These are phyloP conservation scores for Cliona cf. orientalis DNA, from an alignment of 37 sponge, comb jelly and placozoan species.

Conservation along the genomic window DNA sequence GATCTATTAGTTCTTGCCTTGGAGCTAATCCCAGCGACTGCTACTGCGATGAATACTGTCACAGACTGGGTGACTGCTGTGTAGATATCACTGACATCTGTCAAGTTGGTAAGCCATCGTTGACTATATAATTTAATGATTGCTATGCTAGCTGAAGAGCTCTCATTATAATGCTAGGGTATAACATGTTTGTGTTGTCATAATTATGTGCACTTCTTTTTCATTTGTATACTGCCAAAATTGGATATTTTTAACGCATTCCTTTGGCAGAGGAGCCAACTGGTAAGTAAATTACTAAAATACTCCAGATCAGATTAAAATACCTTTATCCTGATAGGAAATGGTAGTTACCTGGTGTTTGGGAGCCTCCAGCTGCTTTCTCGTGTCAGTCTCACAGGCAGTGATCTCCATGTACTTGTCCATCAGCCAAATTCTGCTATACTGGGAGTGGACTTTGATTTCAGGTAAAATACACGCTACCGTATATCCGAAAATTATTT, in stretches of 20 bases:
- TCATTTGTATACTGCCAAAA: too few species aligned
- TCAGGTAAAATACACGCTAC: too few species aligned
- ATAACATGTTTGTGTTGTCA: too few species aligned
- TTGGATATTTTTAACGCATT: too few species aligned
- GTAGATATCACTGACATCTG: constrained; percentile 11
- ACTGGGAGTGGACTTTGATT: constrained; percentile 38
- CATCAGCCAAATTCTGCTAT: neutral
- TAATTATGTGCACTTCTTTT: too few species aligned
- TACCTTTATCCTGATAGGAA: neutral
- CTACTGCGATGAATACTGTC: constrained; percentile 31
- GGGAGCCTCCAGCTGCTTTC: constrained; percentile 14
- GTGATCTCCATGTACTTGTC: neutral
- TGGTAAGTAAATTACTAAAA: neutral
- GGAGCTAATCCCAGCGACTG: constrained; percentile 28
- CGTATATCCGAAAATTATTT: neutral
- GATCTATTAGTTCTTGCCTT: neutral
- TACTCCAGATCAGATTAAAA: neutral
- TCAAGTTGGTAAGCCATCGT: neutral
- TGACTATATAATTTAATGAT: too few species aligned
- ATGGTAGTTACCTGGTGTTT: constrained; percentile 36
- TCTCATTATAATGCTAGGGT: too few species aligned
- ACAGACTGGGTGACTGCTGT: constrained; percentile 25
- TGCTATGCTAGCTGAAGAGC: too few species aligned
- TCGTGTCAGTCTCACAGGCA: constrained; percentile 20
- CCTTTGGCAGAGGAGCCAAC: too few species aligned